Conservation (phyloP, 2,113 vertebrate species). For the Xiphophorus hellerii region DNA sequence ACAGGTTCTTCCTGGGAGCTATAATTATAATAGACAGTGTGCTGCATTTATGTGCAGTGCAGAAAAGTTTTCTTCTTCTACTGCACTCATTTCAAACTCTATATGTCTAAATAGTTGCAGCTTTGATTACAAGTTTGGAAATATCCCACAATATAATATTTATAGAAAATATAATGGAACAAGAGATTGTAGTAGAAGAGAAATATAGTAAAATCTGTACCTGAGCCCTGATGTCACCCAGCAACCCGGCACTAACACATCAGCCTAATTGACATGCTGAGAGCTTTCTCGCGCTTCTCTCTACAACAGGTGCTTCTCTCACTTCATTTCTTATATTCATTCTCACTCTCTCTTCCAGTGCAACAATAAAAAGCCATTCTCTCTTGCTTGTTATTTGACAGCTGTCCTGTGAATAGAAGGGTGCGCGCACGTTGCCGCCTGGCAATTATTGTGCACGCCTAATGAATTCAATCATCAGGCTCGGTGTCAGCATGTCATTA, state of each 20-base stretch:
- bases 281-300: constrained; percentile 23
- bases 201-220: constrained; percentile 18
- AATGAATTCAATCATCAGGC: constrained; percentile 77
- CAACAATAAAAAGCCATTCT: constrained; percentile 72
- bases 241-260: constrained; percentile 37
- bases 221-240: constrained; percentile 23
- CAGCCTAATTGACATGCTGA: constrained; percentile 65
- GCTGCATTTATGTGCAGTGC: neutral
- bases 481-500: constrained; percentile 77
- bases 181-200: neutral
- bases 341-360: constrained; percentile 46
- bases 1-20: neutral
- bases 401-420: constrained; percentile 76
- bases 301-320: constrained; percentile 62
- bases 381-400: constrained; percentile 75
- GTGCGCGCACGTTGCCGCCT: constrained; percentile 57
- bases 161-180: neutral
- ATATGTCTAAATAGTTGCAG: neutral
- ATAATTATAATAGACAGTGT: neutral
- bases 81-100: neutral
- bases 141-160: neutral
- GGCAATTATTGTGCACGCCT: constrained; percentile 76
- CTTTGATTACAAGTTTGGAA: neutral
- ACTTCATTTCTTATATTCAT: constrained; percentile 29
- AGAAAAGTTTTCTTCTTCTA: neutral